These are phyloP conservation scores for Porites lobata DNA, from an alignment of 92 coral and sea anemone genomes.

Conservation along the genomic window DNA sequence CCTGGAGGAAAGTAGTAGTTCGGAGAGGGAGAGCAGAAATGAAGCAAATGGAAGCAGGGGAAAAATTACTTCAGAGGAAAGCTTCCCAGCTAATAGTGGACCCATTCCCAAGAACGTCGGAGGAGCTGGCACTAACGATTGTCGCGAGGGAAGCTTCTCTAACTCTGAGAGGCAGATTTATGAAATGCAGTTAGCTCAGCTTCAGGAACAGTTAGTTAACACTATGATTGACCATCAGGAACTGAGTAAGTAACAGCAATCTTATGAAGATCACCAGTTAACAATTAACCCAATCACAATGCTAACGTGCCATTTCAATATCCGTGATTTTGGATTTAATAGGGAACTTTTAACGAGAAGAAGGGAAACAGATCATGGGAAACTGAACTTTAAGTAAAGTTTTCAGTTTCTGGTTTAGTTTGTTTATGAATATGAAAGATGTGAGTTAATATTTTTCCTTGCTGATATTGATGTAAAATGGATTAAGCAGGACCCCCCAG, in stretches of 20 bases:
- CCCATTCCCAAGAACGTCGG: not conserved
- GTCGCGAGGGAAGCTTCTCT: constrained; percentile 37
- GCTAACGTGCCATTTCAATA: too few species aligned
- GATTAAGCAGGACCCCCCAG: too few species aligned
- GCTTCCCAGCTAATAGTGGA: not conserved
- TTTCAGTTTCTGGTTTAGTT: too few species aligned
- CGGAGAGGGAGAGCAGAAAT: constrained; percentile 14
- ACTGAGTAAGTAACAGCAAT: constrained; percentile 61
- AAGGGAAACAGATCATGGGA: too few species aligned
- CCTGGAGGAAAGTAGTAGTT: not conserved
- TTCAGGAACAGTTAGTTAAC: constrained; percentile 96
- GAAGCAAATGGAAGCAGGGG: constrained; percentile 8
- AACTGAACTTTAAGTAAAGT: too few species aligned
- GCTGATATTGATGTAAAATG: too few species aligned
- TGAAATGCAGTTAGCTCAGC: constrained; percentile 93
- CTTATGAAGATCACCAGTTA: not conserved
- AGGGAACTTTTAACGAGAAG: too few species aligned
- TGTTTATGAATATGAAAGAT: too few species aligned
- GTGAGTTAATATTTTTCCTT: too few species aligned
- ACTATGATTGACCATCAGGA: constrained; percentile 97
- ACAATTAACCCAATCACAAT: too few species aligned
- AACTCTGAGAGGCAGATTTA: constrained; percentile 84
- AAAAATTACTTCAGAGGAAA: not conserved
- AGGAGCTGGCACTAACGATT: not conserved
- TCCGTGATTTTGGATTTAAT: too few species aligned